Evolutionary conservation across 2,113 vertebrate species (phyloP), one percentile per base, ranked within the genome.

Genomic region (Nyctereutes procyonoides): DNA sequence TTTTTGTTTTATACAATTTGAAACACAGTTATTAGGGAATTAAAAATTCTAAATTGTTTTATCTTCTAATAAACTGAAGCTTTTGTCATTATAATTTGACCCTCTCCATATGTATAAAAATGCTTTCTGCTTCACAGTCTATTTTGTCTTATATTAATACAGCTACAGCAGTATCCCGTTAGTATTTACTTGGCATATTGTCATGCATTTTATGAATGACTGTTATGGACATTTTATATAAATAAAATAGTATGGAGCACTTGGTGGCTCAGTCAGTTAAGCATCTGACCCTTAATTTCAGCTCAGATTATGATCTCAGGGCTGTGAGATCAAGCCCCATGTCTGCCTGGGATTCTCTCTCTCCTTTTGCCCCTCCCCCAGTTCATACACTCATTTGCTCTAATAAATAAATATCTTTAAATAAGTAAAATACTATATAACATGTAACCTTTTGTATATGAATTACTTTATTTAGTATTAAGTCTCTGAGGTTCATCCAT

Each of bases 1-100:
- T 93, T 92, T 82, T 92, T 92, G 65, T 73, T 81, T 93, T 53
- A 89, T 28, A 60, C 2, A 51, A 17, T 76, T 30, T 93, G 67
- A 88, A 96, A 83, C 48, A 32, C 32, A 24, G 51, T 63, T 56
- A 67, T 35, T 51, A 77, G 5, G 60, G 24, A 84, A 96, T 76
- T 67, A 76, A 2, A 88, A 88, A 84, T 69, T 88, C 83, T 88
- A 69, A 84, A 69, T 7, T 84, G 22, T 77, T 60, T 71, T 3
- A 84, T 28, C 74, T 87, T 74, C 22, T 26, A 77, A 88, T 69
- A 90, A 93, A 73, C 2, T 82, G 12, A 74, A 79, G 11, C 12
- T 90, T 62, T 85, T 79, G 55, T 14, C 53, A 96, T 77, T 89
- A 0, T 71, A 62, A 90, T 53, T 11, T 58, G 17, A 30, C 69